phyloP scores from a whole-genome alignment of 2,888 invertebrate species.

The Philopedon plagiatum region DNA sequence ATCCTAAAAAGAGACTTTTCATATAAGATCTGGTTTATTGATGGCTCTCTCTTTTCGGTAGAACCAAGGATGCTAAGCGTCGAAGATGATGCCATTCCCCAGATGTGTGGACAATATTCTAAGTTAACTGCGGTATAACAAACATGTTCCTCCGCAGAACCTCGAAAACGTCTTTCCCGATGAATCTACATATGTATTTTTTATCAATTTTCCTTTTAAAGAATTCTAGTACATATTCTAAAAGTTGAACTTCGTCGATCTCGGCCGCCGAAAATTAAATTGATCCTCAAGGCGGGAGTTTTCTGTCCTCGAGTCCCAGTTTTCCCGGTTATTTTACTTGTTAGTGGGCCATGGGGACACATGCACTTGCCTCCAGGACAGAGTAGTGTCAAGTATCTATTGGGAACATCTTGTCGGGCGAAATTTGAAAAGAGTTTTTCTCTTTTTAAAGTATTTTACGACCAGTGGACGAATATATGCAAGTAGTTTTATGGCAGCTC shows the following conservation, averaged over 20 bases:
- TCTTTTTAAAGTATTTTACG: slow-evolving; percentile 13
- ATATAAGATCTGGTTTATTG: too few relatives aligned
- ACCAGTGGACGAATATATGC: background rate
- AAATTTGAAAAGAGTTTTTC: slow-evolving; percentile 28
- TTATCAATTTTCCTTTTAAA: too few relatives aligned
- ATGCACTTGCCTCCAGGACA: slow-evolving; percentile 42
- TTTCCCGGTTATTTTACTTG: slow-evolving; percentile 43
- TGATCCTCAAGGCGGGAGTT: slow-evolving; percentile 40
- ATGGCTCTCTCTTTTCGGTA: too few relatives aligned
- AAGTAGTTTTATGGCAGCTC: background rate
- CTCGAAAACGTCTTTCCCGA: too few relatives aligned
- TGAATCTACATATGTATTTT: too few relatives aligned
- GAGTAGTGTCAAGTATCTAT: slow-evolving; percentile 40
- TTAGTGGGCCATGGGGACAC: slow-evolving; percentile 44
- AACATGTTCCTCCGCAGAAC: too few relatives aligned
- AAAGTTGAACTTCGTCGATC: slow-evolving; percentile 28
- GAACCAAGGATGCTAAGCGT: too few relatives aligned
- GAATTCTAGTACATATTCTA: slow-evolving; percentile 1
- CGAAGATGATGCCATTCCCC: too few relatives aligned
- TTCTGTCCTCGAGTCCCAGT: slow-evolving; percentile 35
- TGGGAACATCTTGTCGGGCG: slow-evolving; percentile 39
- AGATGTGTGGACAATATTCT: too few relatives aligned
- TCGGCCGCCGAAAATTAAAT: slow-evolving; percentile 35
- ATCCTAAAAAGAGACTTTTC: too few relatives aligned
- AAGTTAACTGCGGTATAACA: too few relatives aligned